These are phyloP conservation scores for Glaucidium brasilianum DNA, from an alignment of 2,113 vertebrate species.

Conservation along the genomic window DNA sequence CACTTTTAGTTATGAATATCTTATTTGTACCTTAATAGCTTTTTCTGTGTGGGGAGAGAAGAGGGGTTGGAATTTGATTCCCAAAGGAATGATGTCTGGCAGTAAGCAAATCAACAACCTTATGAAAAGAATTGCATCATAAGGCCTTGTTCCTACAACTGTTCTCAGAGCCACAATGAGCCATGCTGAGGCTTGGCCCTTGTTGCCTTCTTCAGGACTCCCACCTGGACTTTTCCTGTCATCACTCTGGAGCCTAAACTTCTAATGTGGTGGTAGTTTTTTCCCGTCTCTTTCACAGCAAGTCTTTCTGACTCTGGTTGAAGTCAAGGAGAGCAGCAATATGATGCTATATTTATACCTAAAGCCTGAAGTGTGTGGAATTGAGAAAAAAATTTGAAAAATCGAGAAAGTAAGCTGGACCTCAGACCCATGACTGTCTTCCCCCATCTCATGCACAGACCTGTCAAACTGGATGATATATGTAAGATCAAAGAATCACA, in stretches of 20 bases:
- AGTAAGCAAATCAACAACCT: not conserved
- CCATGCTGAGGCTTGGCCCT: not conserved
- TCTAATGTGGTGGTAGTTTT: not conserved
- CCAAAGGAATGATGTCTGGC: not conserved
- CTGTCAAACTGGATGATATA: not conserved
- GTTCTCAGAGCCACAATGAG: not conserved
- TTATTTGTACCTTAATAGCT: not conserved
- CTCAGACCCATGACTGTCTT: not conserved
- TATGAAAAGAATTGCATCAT: not conserved
- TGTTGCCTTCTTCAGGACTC: not conserved
- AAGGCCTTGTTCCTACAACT: not conserved
- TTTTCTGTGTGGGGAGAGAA: not conserved
- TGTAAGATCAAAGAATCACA: too few species aligned
- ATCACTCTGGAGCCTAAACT: not conserved
- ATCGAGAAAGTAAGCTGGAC: not conserved
- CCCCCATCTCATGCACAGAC: not conserved
- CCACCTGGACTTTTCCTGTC: not conserved
- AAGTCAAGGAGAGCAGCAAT: not conserved
- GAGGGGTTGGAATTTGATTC: not conserved
- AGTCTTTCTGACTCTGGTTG: not conserved
- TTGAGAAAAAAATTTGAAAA: not conserved
- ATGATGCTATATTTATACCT: not conserved
- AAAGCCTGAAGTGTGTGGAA: not conserved
- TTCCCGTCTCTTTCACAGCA: not conserved
- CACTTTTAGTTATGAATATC: not conserved